phyloP scores from a whole-genome alignment of 1,140 invertebrate species.

The Charaxes varanes region DNA sequence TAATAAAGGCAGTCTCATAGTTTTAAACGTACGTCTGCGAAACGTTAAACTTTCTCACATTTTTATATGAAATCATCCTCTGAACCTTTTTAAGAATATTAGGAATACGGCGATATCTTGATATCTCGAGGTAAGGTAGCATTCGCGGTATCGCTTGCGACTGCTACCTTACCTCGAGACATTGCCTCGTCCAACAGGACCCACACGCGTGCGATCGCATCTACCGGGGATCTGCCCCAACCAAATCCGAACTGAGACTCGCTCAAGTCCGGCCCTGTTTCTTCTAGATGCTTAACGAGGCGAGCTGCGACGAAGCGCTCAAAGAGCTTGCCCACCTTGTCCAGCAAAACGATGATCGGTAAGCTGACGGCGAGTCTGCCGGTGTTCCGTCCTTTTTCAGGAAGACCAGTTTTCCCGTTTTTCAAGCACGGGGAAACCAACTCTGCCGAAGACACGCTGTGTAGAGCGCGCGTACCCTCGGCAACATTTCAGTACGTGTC shows the following conservation, averaged over 20 bases:
- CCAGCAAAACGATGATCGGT: slow-evolving; percentile 1
- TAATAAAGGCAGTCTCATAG: too few relatives aligned
- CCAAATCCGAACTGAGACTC: slow-evolving; percentile 3
- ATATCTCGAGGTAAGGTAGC: too few relatives aligned
- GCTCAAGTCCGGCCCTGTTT: slow-evolving; percentile 1
- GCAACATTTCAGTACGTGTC: too few relatives aligned
- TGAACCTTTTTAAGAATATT: too few relatives aligned
- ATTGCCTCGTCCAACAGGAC: not conserved
- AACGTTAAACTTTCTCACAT: too few relatives aligned
- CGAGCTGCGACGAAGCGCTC: slow-evolving; percentile 1
- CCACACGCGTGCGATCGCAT: not conserved
- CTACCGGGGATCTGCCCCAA: not conserved
- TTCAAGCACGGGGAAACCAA: not conserved
- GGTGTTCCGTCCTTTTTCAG: not conserved
- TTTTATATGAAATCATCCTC: too few relatives aligned
- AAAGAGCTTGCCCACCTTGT: slow-evolving; percentile 3
- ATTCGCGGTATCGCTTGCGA: too few relatives aligned
- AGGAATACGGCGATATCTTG: too few relatives aligned
- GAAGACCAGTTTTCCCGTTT: slow-evolving; percentile 1
- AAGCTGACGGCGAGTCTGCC: not conserved
- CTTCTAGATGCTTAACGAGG: not conserved
- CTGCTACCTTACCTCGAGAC: too few relatives aligned
- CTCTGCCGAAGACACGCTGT: too few relatives aligned
- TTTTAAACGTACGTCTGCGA: too few relatives aligned
- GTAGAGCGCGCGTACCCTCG: too few relatives aligned